Percentiles rank a stretch among this genome's conserved stretches.
phyloP scores from a whole-genome alignment of 2,888 invertebrate genomes.

The Lymantria dispar region DNA sequence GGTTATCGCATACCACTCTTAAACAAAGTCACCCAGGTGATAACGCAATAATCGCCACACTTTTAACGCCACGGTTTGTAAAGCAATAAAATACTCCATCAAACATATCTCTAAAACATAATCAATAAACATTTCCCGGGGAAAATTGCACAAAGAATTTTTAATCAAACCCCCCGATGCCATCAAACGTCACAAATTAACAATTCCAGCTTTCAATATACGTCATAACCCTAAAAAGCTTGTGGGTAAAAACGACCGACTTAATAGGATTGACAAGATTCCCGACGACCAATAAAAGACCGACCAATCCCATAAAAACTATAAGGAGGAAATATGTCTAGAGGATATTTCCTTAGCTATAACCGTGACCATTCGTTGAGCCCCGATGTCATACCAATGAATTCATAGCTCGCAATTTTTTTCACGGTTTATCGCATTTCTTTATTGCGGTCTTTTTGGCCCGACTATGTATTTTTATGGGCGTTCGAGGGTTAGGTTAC shows the following conservation, averaged over 20 bases:
- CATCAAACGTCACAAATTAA: constrained; percentile 51
- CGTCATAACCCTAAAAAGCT: constrained; percentile 47
- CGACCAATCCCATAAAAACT: constrained; percentile 73
- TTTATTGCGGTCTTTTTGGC: constrained; percentile 77
- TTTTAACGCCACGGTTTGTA: too few species aligned
- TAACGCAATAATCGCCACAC: too few species aligned
- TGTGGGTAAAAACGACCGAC: constrained; percentile 51
- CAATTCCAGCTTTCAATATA: constrained; percentile 59
- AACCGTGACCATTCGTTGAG: constrained; percentile 70
- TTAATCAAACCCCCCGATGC: constrained; percentile 42
- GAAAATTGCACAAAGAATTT: constrained; percentile 24
- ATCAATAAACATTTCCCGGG: background rate
- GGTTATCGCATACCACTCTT: too few species aligned
- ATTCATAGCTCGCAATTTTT: constrained; percentile 78
- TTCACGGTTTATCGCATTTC: constrained; percentile 76
- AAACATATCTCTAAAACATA: background rate
- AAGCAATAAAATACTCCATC: background rate
- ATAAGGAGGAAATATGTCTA: constrained; percentile 75
- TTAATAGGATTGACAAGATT: constrained; percentile 77
- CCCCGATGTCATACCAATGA: constrained; percentile 81
- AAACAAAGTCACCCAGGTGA: too few species aligned
- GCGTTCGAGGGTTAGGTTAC: constrained; percentile 56
- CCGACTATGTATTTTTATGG: constrained; percentile 58
- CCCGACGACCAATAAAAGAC: constrained; percentile 74
- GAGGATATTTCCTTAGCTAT: constrained; percentile 53